Evolutionary conservation across 2,113 vertebrate species (phyloP), one percentile per base, ranked within the genome.

Genomic region (Ictalurus furcatus): DNA sequence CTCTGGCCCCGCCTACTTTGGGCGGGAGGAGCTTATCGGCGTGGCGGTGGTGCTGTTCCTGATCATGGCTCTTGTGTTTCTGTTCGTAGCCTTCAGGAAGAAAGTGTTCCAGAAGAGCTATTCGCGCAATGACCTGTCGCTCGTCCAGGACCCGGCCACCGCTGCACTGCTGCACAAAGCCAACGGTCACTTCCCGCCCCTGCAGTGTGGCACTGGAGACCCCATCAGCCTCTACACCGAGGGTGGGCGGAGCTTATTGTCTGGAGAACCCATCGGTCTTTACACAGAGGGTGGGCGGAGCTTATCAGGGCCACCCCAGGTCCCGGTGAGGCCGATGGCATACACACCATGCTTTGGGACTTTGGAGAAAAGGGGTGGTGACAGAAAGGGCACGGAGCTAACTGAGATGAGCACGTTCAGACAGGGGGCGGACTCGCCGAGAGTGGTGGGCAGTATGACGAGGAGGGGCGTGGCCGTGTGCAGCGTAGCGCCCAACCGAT

Each of bases 331-430:
- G 84, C 98, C 98, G 0, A 97, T 99, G 98, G 97, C 97, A 14
- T 99, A 99, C 92, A 99, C 97, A 0, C 98, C 98, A 0, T 99
- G 98, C 93, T 99, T 99, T 52, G 96, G 96, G 88, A 97, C 97
- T 7, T 93, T 99, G 90, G 98, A 99, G 91, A 98, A 97, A 93
- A 96, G 97, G 90, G 23, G 21, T 0, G 96, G 96, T n/a, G 98
- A 98, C 1, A 96, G 96, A 0, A 94, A 96, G 4, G 93, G 94
- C 0, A 92, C 94, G 67, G 98, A 99, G 91, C 97, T 97, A 87
- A 98, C 98, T 56, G 98, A 99, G 93, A 98, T 99, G 98, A 99
- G 97, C 9, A 99, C 98, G 0, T 99, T 99, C 84, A 97, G 98
- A 91, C 97, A 98, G 28, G 63, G 81, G 7, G 40, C 88, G 0